Percentiles rank a stretch among this genome's conserved stretches.
Evolutionary conservation across 2,797 vertebrate species (phyloP).

Genomic region (Darevskia mixta): DNA sequence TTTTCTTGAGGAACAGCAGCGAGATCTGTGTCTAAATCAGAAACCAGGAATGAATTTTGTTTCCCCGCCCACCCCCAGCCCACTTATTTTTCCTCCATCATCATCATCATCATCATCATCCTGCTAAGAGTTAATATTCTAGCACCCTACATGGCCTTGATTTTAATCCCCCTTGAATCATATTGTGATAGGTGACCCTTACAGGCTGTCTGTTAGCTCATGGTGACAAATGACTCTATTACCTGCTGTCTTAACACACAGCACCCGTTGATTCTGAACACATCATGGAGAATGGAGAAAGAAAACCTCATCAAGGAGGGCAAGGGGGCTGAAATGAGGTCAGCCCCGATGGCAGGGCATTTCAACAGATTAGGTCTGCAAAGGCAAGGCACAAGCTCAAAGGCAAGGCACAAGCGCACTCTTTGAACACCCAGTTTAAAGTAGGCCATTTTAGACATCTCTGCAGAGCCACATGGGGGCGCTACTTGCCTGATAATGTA

Average conservation of each 20-base stretch:
- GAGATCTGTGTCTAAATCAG: not conserved
- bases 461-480: slow-evolving; percentile 26
- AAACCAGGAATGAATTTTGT: not conserved
- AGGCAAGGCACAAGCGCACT: not conserved
- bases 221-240: not conserved
- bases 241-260: rapidly evolving
- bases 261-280: slow-evolving; percentile 10
- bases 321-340: slow-evolving; percentile 22
- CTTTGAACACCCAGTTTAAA: not conserved
- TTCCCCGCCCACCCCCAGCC: not conserved
- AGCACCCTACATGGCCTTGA: not conserved
- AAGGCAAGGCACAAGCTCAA: slow-evolving; percentile 4
- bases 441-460: not conserved
- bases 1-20: not conserved
- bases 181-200: slow-evolving; percentile 26
- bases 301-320: slow-evolving; percentile 16
- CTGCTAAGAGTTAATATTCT: slow-evolving; percentile 1
- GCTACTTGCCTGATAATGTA: not conserved
- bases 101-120: not conserved
- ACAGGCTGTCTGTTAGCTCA: not conserved
- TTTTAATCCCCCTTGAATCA: slow-evolving; percentile 20
- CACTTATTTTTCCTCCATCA: not conserved
- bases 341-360: slow-evolving; percentile 6
- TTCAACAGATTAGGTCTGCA: not conserved
- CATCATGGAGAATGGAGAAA: slow-evolving; percentile 18